A percentile compares a stretch with the other conserved stretches of the same genome.
These are phyloP conservation scores for Liposcelis brunnea DNA, from an alignment of 2,888 invertebrate genomes.

Conservation along the genomic window DNA sequence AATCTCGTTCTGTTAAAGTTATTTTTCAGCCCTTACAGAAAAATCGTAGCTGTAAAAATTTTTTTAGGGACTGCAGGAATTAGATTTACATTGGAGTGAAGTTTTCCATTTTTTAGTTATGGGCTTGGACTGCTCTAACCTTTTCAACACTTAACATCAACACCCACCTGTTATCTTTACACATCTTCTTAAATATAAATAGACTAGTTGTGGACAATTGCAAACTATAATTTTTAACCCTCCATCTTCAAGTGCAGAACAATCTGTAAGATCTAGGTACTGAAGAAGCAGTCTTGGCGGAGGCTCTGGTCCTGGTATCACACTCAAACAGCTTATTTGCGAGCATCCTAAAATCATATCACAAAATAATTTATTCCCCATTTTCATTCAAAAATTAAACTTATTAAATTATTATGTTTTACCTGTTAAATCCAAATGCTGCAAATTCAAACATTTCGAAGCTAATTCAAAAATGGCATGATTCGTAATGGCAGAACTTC, in stretches of 20 bases:
- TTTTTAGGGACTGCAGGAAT: no score
- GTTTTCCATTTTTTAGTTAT: no score
- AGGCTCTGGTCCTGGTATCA: slow-evolving; percentile 30
- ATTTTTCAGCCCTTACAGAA: no score
- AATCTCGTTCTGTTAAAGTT: no score
- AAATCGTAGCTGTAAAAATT: no score
- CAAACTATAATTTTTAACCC: slow-evolving; percentile 69
- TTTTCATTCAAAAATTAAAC: slow-evolving; percentile 2
- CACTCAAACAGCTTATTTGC: not conserved
- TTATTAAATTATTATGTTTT: slow-evolving; percentile 19
- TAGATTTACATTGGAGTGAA: no score
- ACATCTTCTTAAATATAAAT: slow-evolving; percentile 76
- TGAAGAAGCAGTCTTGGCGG: slow-evolving; percentile 56
- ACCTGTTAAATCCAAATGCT: slow-evolving; percentile 76
- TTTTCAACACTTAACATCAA: no score
- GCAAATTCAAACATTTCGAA: slow-evolving; percentile 60
- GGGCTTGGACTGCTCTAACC: no score
- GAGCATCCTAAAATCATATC: not conserved
- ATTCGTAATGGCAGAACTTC: slow-evolving; percentile 56
- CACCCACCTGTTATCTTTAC: slow-evolving; percentile 61
- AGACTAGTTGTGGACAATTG: slow-evolving; percentile 72
- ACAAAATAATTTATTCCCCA: no score
- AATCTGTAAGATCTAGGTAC: slow-evolving; percentile 82
- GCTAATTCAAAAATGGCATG: slow-evolving; percentile 60
- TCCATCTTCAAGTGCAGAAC: slow-evolving; percentile 64